Evolutionary conservation across 2,888 invertebrate genomes (phyloP).

Genomic region (Amphipyra tragopoginis): DNA sequence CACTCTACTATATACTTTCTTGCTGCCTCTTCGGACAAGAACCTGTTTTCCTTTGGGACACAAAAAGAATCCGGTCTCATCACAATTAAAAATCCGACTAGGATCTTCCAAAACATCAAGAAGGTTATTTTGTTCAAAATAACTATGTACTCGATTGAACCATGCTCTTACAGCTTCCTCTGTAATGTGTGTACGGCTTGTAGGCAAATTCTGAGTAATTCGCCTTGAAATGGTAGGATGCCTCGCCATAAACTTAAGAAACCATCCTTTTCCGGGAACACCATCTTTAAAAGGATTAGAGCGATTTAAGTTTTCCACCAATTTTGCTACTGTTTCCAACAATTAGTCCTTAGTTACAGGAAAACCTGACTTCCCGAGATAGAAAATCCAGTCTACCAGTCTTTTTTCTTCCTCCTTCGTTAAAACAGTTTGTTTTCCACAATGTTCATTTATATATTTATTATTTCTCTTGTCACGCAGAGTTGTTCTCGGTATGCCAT

Average conservation of each 20-base stretch:
- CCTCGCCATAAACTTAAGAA: slow-evolving; percentile 2
- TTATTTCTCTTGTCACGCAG: slow-evolving; percentile 2
- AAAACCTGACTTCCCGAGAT: slow-evolving; percentile 5
- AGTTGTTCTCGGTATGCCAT: not conserved
- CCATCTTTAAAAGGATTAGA: slow-evolving; percentile 17
- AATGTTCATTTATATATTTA: slow-evolving; percentile 9
- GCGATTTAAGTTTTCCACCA: slow-evolving; percentile 3
- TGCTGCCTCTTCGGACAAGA: slow-evolving; percentile 5
- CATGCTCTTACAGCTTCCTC: slow-evolving; percentile 8
- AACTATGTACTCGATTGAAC: too few relatives aligned
- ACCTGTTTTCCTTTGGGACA: slow-evolving; percentile 11
- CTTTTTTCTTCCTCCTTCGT: slow-evolving; percentile 4
- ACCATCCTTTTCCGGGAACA: slow-evolving; percentile 11
- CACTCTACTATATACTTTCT: too few relatives aligned
- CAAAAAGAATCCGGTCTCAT: slow-evolving; percentile 6
- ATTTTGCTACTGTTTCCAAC: slow-evolving; percentile 8
- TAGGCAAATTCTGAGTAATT: slow-evolving; percentile 7
- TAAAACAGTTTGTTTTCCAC: slow-evolving; percentile 9
- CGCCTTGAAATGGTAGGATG: slow-evolving; percentile 11
- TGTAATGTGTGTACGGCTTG: slow-evolving; percentile 4
- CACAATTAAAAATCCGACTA: slow-evolving; percentile 6
- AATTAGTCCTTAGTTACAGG: slow-evolving; percentile 11
- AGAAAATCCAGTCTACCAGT: slow-evolving; percentile 7
- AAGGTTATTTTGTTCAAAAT: slow-evolving; percentile 14
- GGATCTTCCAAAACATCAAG: slow-evolving; percentile 12